Evolutionary conservation across 1,140 invertebrate species (phyloP).

Genomic region (Aricia agestis): DNA sequence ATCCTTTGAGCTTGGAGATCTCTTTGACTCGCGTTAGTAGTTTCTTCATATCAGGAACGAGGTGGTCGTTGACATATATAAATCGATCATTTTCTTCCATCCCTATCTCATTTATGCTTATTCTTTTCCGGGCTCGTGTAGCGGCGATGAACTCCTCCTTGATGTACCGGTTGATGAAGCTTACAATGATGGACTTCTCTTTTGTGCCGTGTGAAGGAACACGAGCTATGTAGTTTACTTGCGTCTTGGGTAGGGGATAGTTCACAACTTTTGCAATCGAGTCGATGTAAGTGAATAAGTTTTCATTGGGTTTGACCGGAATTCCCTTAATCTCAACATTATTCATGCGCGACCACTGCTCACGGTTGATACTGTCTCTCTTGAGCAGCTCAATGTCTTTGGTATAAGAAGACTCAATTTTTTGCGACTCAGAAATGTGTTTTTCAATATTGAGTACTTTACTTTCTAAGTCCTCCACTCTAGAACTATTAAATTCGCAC

Average conservation of each 20-base stretch:
- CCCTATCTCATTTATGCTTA: neutral
- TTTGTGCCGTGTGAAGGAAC: constrained; percentile 15
- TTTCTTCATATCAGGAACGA: neutral
- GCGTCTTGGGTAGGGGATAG: neutral
- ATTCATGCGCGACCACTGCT: constrained; percentile 22
- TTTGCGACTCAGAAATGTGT: neutral
- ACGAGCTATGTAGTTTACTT: constrained; percentile 24
- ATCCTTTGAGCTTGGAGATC: neutral
- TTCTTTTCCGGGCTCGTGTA: neutral
- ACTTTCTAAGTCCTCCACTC: too few species aligned
- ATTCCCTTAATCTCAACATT: constrained; percentile 23
- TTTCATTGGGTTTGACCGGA: constrained; percentile 23
- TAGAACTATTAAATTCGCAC: neutral
- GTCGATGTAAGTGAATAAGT: constrained; percentile 18
- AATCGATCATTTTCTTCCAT: neutral
- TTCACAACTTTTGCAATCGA: constrained; percentile 12
- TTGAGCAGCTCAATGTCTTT: neutral
- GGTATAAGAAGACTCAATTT: neutral
- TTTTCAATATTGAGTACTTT: neutral
- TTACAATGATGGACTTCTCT: constrained; percentile 26
- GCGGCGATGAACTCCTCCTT: constrained; percentile 26
- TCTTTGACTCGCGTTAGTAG: constrained; percentile 7
- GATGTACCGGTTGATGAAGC: constrained; percentile 25
- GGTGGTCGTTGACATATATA: constrained; percentile 17
- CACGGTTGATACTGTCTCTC: neutral